Evolutionary conservation across 2,797 vertebrate species (phyloP), one percentile per base, ranked within the genome.

Genomic region (Peromyscus nudipes): DNA sequence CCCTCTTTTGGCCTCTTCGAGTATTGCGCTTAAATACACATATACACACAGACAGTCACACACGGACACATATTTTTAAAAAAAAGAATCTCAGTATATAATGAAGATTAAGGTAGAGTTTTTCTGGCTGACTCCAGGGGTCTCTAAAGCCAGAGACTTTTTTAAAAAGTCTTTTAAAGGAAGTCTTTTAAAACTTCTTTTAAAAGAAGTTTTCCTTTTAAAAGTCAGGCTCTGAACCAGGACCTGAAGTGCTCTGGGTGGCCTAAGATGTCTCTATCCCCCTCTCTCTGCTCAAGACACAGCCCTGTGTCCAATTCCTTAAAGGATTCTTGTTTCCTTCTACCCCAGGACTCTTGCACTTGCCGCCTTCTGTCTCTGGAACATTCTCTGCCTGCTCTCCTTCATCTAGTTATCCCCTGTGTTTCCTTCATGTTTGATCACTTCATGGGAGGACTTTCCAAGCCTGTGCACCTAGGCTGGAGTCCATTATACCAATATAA

Each of bases 61-160:
- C 17, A 25, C 6, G 27, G 12, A 83, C 37, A 83, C 27, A 16
- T 37, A 27, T 62, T 12, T 40, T 40, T 40, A 10, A 31, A 67
- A 67, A 67, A 67, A 43, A n/a, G 5, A 85, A 52, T 46, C 29
- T 85, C n/a, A 81, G 14, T 19, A 76, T 0, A 90, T 55, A 90
- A 91, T 75, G 49, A 65, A 80, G 71, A 82, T 73, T 83, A 86
- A 85, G 62, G 27, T 6, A 52, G 65, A 8, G 14, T 91, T 92
- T 90, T 76, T 57, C 17, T 76, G 76, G 76, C 23, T 64, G 76
- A 84, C 23, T 64, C 29, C 23, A 46, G 0, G 23, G 52, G 46
- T 31, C 34, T 88, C 29, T 3, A 27, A 84, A 93, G 65, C 57
- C 37, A 57, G 31, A n/a, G n/a, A n/a, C n/a, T n/a, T n/a, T n/a